A percentile compares a stretch with the other conserved stretches of the same genome.
Evolutionary conservation across 2,113 vertebrate species (phyloP).

Genomic region (Sardina pilchardus): DNA sequence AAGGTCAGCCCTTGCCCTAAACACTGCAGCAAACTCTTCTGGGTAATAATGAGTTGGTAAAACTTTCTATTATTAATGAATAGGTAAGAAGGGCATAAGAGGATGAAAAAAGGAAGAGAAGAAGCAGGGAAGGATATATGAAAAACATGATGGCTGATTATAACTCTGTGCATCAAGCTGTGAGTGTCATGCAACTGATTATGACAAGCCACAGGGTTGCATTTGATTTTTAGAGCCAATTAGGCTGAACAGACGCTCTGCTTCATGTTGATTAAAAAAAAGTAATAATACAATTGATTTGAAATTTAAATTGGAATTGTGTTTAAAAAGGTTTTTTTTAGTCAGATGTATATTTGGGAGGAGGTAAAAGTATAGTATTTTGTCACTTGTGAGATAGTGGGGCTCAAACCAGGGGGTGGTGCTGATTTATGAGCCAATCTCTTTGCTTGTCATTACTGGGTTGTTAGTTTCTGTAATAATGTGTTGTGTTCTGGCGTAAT

Average conservation of each 20-base stretch:
- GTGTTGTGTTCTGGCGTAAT: neutral
- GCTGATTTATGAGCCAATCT: neutral
- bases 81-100: neutral
- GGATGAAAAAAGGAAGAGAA: neutral
- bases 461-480: neutral
- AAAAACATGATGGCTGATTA: neutral
- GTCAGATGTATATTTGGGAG: neutral
- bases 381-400: neutral
- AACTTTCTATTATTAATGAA: neutral
- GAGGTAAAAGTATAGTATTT: neutral
- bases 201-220: neutral
- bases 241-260: neutral
- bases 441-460: neutral
- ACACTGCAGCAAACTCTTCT: neutral
- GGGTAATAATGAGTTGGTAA: neutral
- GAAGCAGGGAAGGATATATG: neutral
- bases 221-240: neutral
- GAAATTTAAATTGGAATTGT: neutral
- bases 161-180: neutral
- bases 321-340: neutral
- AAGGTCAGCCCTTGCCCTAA: neutral
- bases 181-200: constrained; percentile 6
- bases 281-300: neutral
- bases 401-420: neutral
- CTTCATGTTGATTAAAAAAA: neutral